Conservation (phyloP, 2,888 invertebrate species). For the Synanthedon tipuliformis region DNA sequence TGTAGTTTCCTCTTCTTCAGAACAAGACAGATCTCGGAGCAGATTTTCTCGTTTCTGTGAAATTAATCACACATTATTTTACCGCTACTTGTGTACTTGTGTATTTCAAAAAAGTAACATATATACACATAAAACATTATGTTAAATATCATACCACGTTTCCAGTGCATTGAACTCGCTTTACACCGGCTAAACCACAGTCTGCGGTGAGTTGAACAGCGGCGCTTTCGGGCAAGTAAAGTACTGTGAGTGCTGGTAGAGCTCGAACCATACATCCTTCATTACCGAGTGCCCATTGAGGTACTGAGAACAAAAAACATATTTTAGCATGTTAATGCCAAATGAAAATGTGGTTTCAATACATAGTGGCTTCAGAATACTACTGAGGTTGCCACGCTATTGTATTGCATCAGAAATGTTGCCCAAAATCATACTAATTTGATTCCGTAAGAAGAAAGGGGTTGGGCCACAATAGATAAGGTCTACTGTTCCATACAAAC, state of each 20-base stretch:
- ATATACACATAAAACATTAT: background rate
- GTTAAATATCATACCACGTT: slow-evolving; percentile 71
- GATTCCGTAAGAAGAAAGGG: too few relatives aligned
- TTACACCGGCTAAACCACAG: slow-evolving; percentile 79
- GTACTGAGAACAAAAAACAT: slow-evolving; percentile 63
- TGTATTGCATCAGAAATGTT: too few relatives aligned
- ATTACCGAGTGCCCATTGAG: slow-evolving; percentile 77
- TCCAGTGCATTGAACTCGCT: slow-evolving; percentile 79
- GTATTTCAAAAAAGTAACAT: background rate
- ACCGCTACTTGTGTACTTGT: too few relatives aligned
- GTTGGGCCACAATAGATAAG: too few relatives aligned
- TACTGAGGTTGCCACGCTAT: too few relatives aligned
- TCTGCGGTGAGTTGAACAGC: slow-evolving; percentile 81
- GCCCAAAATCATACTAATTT: too few relatives aligned
- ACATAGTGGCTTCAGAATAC: too few relatives aligned
- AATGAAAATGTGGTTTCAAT: too few relatives aligned
- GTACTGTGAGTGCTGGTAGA: slow-evolving; percentile 78
- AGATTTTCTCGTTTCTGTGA: slow-evolving; percentile 73
- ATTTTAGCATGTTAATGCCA: background rate
- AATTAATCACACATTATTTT: slow-evolving; percentile 1
- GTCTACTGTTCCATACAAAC: too few relatives aligned
- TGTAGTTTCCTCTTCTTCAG: slow-evolving; percentile 55
- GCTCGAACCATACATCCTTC: slow-evolving; percentile 79
- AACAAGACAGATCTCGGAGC: slow-evolving; percentile 70
- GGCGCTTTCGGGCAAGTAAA: slow-evolving; percentile 81